phyloP scores from a whole-genome alignment of 2,797 vertebrate species.

The Ceyx erithaca region DNA sequence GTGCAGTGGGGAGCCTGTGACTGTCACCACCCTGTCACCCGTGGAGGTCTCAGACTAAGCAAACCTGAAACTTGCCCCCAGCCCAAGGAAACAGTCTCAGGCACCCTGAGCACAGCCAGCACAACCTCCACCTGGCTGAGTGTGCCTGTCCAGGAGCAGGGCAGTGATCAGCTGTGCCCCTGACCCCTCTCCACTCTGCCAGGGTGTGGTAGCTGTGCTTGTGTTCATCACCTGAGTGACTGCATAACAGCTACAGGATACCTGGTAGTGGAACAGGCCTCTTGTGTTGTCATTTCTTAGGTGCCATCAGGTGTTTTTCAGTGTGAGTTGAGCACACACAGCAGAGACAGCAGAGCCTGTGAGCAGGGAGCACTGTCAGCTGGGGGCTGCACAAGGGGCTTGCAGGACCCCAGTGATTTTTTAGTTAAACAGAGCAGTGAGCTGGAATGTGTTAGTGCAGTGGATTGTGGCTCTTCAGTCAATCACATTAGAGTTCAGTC shows the following conservation, averaged over 20 bases:
- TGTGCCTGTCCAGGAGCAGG: no score
- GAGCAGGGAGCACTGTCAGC: constrained; percentile 14
- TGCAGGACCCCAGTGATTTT: constrained; percentile 29
- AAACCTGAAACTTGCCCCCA: no score
- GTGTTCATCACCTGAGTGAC: neutral
- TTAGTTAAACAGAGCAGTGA: constrained; percentile 75
- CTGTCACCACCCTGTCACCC: no score
- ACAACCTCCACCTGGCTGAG: no score
- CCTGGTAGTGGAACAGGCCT: neutral
- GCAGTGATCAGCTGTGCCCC: no score
- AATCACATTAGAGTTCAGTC: constrained; percentile 83
- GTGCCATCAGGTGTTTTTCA: neutral
- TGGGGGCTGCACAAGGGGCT: constrained; percentile 17
- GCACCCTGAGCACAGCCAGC: no score
- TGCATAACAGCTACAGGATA: neutral
- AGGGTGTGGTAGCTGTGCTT: neutral
- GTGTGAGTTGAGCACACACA: neutral
- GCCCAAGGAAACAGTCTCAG: no score
- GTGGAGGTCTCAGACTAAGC: no score
- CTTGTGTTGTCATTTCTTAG: neutral
- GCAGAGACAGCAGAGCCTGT: neutral
- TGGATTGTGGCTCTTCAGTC: constrained; percentile 75
- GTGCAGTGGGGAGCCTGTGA: no score
- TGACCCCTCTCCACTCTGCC: no score
- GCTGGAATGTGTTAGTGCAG: constrained; percentile 65